Evolutionary conservation across 2,797 vertebrate genomes (phyloP).

Genomic region (Serranus cabrilla): DNA sequence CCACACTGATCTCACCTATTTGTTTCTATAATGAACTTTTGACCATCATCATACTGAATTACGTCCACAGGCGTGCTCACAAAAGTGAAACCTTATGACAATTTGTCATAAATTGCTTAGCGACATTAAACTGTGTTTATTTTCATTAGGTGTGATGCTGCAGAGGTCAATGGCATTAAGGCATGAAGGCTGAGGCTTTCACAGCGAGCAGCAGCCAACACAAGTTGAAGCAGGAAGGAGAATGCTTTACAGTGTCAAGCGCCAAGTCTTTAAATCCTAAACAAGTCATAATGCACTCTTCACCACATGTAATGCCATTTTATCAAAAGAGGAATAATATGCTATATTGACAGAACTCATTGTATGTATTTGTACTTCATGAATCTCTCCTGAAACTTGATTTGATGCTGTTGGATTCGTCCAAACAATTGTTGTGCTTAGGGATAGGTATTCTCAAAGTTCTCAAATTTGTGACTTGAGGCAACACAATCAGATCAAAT

Average conservation of each 20-base stretch:
- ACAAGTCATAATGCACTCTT: too few relatives aligned
- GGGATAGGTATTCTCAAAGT: too few relatives aligned
- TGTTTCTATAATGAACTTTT: slow-evolving; percentile 57
- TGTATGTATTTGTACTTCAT: too few relatives aligned
- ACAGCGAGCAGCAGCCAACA: neutral
- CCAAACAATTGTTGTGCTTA: too few relatives aligned
- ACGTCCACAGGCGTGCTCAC: slow-evolving; percentile 3
- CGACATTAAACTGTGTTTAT: slow-evolving; percentile 30
- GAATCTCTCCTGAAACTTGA: too few relatives aligned
- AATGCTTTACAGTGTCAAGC: too few relatives aligned
- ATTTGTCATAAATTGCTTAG: slow-evolving; percentile 5
- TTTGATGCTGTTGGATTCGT: too few relatives aligned
- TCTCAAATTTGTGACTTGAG: too few relatives aligned
- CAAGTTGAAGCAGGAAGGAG: neutral
- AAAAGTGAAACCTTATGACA: slow-evolving; percentile 6
- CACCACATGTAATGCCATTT: too few relatives aligned
- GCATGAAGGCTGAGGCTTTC: slow-evolving; percentile 11
- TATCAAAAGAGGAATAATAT: too few relatives aligned
- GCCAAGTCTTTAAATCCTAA: too few relatives aligned
- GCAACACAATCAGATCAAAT: neutral
- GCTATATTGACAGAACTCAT: too few relatives aligned
- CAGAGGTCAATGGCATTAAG: slow-evolving; percentile 23
- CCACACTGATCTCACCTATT: slow-evolving; percentile 49
- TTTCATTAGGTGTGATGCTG: slow-evolving; percentile 23
- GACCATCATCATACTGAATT: slow-evolving; percentile 43